These are phyloP conservation scores for Habropoda laboriosa DNA, from an alignment of 1,140 invertebrate species.

Conservation along the genomic window DNA sequence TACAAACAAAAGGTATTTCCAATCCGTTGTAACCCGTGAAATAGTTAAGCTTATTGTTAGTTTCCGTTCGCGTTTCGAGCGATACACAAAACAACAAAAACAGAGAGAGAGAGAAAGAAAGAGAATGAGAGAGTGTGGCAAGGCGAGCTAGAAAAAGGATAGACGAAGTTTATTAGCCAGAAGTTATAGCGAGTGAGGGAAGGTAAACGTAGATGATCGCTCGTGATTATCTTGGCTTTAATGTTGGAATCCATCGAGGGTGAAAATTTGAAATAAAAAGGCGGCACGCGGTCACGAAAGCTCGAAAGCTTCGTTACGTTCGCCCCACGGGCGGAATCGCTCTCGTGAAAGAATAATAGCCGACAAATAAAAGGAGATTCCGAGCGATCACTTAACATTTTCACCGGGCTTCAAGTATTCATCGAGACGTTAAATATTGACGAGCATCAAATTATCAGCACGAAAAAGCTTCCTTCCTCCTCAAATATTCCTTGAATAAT, in stretches of 20 bases:
- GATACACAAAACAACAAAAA: too few relatives aligned
- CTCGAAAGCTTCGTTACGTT: background rate
- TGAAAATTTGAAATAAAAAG: slow-evolving; percentile 41
- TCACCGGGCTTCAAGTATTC: background rate
- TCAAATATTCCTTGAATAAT: background rate
- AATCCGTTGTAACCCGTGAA: background rate
- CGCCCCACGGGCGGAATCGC: background rate
- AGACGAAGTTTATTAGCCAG: slow-evolving; percentile 16
- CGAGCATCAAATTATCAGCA: background rate
- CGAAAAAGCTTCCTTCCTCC: background rate
- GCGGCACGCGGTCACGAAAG: slow-evolving; percentile 19
- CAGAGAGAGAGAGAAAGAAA: too few relatives aligned
- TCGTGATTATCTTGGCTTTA: slow-evolving; percentile 27
- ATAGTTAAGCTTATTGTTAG: background rate
- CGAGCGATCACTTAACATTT: background rate
- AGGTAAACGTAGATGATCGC: slow-evolving; percentile 26
- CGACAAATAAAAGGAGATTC: background rate
- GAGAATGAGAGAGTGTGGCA: background rate
- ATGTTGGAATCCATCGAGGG: slow-evolving; percentile 29
- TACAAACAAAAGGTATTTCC: too few relatives aligned
- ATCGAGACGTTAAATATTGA: background rate
- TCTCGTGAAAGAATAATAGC: background rate
- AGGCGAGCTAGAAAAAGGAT: background rate
- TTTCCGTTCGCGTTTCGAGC: background rate
- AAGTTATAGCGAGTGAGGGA: slow-evolving; percentile 7